phyloP scores from a whole-genome alignment of 1,140 invertebrate genomes.

The Odontomachus brunneus region DNA sequence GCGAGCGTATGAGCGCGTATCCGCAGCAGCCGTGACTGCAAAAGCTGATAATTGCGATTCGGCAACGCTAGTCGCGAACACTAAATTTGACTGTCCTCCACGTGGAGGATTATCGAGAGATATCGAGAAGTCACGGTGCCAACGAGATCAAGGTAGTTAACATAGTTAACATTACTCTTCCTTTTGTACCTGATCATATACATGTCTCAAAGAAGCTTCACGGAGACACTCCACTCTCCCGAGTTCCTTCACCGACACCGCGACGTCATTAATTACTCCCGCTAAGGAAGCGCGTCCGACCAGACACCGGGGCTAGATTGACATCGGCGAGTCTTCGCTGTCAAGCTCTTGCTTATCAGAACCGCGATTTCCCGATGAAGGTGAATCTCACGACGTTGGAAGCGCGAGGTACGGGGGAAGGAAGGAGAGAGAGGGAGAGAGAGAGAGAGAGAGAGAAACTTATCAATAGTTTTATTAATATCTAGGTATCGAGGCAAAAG shows the following conservation, averaged over 20 bases:
- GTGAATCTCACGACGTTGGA: not conserved
- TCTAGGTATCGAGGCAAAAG: not conserved
- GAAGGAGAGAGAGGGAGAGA: no score
- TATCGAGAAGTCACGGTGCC: no score
- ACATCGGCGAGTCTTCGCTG: conserved; percentile 2
- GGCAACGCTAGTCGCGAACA: no score
- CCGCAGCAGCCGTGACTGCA: not conserved
- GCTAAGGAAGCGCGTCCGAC: conserved; percentile 25
- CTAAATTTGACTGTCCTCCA: no score
- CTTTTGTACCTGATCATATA: not conserved
- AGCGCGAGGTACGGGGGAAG: no score
- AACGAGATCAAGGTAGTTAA: no score
- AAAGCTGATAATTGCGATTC: conserved; percentile 9
- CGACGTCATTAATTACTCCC: conserved; percentile 38
- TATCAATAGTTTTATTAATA: not conserved
- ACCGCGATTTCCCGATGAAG: not conserved
- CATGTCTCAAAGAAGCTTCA: conserved; percentile 8
- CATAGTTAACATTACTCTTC: not conserved
- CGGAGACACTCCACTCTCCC: conserved; percentile 5
- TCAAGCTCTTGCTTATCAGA: not conserved
- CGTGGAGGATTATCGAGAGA: no score
- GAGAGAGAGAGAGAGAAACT: not conserved
- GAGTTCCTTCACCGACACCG: not conserved
- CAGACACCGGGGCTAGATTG: conserved; percentile 20
- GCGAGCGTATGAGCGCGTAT: not conserved